Conservation (phyloP, 2,888 invertebrate species). For the Neocrepidodera transversa region DNA sequence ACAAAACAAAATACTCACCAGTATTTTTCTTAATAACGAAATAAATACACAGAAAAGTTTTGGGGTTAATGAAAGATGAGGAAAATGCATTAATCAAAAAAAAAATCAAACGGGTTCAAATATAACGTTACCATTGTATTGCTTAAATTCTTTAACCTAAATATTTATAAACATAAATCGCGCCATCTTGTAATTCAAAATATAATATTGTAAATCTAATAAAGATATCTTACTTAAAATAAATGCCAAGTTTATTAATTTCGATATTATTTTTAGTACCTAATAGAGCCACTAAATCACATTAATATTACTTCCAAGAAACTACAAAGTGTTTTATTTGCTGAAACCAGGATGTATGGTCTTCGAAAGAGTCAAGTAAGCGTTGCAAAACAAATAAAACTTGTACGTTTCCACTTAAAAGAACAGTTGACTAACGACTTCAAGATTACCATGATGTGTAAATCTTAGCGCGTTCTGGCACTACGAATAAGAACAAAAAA, state of each 20-base stretch:
- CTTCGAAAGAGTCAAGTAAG: conserved; percentile 8
- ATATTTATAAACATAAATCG: no score
- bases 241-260: neutral
- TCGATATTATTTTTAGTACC: conserved; percentile 3
- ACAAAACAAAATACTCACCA: no score
- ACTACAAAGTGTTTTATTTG: conserved; percentile 20
- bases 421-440: conserved; percentile 26
- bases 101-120: no score
- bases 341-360: conserved; percentile 13
- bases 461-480: conserved; percentile 7
- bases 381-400: conserved; percentile 19
- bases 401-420: conserved; percentile 19
- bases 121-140: no score
- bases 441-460: conserved; percentile 23
- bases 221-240: no score
- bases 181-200: no score
- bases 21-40: no score
- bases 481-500: neutral
- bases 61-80: no score
- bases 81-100: no score
- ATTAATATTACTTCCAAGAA: conserved; percentile 15
- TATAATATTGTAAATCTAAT: no score
- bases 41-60: no score
- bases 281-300: conserved; percentile 9
- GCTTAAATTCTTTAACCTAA: no score